Conservation (phyloP, 2,888 invertebrate genomes). For the Sarcophaga variegata region DNA sequence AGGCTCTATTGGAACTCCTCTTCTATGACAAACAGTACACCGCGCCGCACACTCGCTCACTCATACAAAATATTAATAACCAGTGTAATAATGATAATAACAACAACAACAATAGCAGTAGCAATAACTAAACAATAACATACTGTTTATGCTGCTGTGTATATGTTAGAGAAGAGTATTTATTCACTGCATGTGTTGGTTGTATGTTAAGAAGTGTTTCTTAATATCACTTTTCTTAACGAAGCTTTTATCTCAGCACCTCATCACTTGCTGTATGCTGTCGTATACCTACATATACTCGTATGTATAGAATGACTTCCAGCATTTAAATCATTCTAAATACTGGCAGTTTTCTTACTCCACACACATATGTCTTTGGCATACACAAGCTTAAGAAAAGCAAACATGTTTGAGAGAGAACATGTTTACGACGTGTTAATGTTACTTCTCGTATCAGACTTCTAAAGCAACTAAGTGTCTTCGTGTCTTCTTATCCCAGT, state of each 20-base stretch:
- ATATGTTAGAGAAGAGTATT: not conserved
- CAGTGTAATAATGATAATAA: not conserved
- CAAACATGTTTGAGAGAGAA: not conserved
- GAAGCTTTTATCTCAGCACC: too few species aligned
- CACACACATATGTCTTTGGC: too few species aligned
- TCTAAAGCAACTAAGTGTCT: too few species aligned
- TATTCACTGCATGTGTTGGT: slow-evolving; percentile 38
- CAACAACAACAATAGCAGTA: not conserved
- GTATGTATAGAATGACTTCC: too few species aligned
- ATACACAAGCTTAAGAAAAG: too few species aligned
- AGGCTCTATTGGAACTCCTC: slow-evolving; percentile 23
- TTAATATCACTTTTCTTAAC: not conserved
- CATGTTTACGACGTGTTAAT: slow-evolving; percentile 51
- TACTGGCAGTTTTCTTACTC: too few species aligned
- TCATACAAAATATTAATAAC: not conserved
- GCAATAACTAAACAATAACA: slow-evolving; percentile 17
- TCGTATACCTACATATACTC: too few species aligned
- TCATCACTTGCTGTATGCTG: too few species aligned
- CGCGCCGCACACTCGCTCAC: too few species aligned
- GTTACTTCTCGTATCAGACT: not conserved
- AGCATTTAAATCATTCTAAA: too few species aligned
- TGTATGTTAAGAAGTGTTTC: slow-evolving; percentile 39
- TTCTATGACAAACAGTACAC: too few species aligned
- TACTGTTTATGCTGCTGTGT: slow-evolving; percentile 7
- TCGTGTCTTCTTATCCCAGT: too few species aligned